Percentiles rank a stretch among this genome's conserved stretches.
Evolutionary conservation across 1,140 invertebrate genomes (phyloP).

Genomic region (Hormaphis cornu): DNA sequence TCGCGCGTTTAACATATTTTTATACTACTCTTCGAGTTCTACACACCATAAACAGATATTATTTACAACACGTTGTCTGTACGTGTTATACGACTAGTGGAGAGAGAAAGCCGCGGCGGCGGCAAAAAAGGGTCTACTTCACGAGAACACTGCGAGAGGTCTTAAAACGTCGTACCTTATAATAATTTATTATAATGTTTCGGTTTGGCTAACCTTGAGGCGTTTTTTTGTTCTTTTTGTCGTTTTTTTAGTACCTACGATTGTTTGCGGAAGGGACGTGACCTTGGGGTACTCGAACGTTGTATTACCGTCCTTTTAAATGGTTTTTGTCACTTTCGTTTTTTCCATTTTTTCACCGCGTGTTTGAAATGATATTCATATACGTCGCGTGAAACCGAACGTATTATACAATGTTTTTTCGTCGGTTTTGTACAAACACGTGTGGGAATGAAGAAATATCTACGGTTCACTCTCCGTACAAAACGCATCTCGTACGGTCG

Average conservation of each 20-base stretch:
- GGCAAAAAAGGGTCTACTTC: neutral
- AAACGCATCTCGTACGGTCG: too few relatives aligned
- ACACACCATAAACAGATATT: too few relatives aligned
- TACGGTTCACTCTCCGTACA: too few relatives aligned
- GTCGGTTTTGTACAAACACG: too few relatives aligned
- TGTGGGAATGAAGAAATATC: too few relatives aligned
- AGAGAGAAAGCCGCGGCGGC: neutral
- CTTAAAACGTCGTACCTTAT: conserved; percentile 3
- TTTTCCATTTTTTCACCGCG: neutral
- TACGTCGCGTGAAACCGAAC: too few relatives aligned
- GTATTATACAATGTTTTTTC: too few relatives aligned
- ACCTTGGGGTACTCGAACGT: neutral
- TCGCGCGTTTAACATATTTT: too few relatives aligned
- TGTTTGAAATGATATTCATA: too few relatives aligned
- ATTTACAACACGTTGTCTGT: too few relatives aligned
- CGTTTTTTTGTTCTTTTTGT: neutral
- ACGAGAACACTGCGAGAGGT: conserved; percentile 2
- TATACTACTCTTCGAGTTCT: too few relatives aligned
- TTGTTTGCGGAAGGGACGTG: conserved; percentile 20
- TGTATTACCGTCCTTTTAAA: neutral
- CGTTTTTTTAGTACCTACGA: neutral
- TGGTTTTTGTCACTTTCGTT: conserved; percentile 14
- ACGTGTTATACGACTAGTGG: too few relatives aligned
- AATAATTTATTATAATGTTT: neutral
- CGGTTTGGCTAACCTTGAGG: conserved; percentile 11